phyloP scores from a whole-genome alignment of 2,888 invertebrate species.

The Corythucha ciliata region DNA sequence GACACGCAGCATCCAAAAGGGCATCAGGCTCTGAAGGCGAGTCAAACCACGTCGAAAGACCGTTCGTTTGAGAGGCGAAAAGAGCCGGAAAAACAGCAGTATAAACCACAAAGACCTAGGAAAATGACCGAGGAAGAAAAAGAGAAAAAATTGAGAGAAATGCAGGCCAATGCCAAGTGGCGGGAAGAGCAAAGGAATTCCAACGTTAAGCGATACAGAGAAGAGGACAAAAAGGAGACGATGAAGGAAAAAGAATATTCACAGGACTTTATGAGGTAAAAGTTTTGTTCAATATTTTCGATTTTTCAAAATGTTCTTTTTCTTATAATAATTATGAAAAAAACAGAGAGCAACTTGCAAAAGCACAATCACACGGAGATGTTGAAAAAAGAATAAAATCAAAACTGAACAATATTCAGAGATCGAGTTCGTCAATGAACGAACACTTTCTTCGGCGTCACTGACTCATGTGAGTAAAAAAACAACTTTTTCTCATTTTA shows the following conservation, averaged over 20 bases:
- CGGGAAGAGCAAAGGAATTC: slow-evolving; percentile 32
- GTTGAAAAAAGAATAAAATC: slow-evolving; percentile 78
- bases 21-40: too few relatives aligned
- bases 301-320: background rate
- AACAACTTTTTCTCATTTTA: background rate
- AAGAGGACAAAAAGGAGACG: slow-evolving; percentile 28
- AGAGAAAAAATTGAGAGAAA: slow-evolving; percentile 32
- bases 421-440: slow-evolving; percentile 67
- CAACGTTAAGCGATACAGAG: slow-evolving; percentile 30
- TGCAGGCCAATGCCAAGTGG: slow-evolving; percentile 35
- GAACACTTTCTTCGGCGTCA: slow-evolving; percentile 7
- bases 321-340: background rate
- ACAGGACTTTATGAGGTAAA: slow-evolving; percentile 34
- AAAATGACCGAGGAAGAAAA: slow-evolving; percentile 34
- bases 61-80: too few relatives aligned
- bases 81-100: too few relatives aligned
- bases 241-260: slow-evolving; percentile 30
- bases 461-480: background rate
- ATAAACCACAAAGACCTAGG: slow-evolving; percentile 19
- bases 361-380: slow-evolving; percentile 10
- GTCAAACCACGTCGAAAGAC: too few relatives aligned
- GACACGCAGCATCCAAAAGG: too few relatives aligned
- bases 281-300: slow-evolving; percentile 10
- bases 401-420: slow-evolving; percentile 82
- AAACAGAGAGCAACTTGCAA: slow-evolving; percentile 14